Evolutionary conservation across 1,140 invertebrate genomes (phyloP).

Genomic region (Drosophila truncata): DNA sequence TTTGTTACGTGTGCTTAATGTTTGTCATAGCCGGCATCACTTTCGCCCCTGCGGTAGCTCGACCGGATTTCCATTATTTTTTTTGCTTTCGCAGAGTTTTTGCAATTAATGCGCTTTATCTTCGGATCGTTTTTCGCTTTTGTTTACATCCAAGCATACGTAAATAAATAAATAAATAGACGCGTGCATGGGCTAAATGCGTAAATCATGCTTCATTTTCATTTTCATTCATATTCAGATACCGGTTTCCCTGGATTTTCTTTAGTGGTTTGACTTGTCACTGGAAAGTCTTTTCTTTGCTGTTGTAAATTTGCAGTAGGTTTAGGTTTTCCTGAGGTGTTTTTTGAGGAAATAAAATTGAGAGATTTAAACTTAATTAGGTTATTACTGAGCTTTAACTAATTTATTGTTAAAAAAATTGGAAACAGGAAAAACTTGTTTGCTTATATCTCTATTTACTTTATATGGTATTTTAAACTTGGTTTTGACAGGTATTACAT

Average conservation of each 20-base stretch:
- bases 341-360: neutral
- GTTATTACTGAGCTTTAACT: neutral
- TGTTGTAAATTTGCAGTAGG: neutral
- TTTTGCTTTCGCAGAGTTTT: slow-evolving; percentile 21
- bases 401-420: neutral
- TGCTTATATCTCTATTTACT: neutral
- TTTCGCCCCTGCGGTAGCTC: slow-evolving; percentile 15
- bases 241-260: slow-evolving; percentile 27
- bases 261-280: neutral
- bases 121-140: slow-evolving; percentile 56
- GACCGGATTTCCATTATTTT: slow-evolving; percentile 2
- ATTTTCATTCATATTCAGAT: slow-evolving; percentile 47
- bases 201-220: slow-evolving; percentile 38
- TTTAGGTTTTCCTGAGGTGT: neutral
- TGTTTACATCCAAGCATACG: slow-evolving; percentile 75
- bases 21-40: slow-evolving; percentile 33
- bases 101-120: slow-evolving; percentile 78
- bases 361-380: neutral
- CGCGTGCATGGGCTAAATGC: slow-evolving; percentile 18
- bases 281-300: neutral
- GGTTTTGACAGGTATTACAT: neutral
- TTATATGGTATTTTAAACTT: neutral
- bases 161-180: slow-evolving; percentile 75
- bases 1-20: slow-evolving; percentile 50
- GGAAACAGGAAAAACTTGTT: neutral